Conservation (phyloP, 2,888 invertebrate genomes). For the Coelogynopora nodosa region DNA sequence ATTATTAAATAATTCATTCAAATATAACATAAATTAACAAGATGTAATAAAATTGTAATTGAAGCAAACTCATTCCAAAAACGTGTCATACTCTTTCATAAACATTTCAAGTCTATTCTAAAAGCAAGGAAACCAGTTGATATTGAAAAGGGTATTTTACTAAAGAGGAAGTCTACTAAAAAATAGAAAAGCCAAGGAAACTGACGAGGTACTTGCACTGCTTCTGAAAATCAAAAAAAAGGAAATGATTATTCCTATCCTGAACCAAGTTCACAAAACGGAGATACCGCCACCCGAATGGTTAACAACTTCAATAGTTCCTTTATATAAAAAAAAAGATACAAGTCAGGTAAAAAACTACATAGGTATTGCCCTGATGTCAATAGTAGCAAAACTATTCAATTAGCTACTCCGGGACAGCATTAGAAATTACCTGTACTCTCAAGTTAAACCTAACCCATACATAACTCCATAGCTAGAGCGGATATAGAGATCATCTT, state of each 20-base stretch:
- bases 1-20: too few relatives aligned
- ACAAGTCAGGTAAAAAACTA: not conserved
- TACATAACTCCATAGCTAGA: not conserved
- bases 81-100: too few relatives aligned
- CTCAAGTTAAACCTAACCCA: not conserved
- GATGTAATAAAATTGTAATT: too few relatives aligned
- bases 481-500: not conserved
- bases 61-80: too few relatives aligned
- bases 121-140: too few relatives aligned
- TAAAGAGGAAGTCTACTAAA: not conserved
- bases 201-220: not conserved
- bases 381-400: not conserved
- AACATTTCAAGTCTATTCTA: too few relatives aligned
- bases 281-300: not conserved
- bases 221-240: not conserved
- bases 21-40: too few relatives aligned
- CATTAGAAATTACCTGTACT: not conserved
- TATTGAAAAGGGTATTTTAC: too few relatives aligned
- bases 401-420: not conserved
- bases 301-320: not conserved
- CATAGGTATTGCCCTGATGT: not conserved
- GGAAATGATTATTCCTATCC: not conserved
- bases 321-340: not conserved
- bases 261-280: not conserved
- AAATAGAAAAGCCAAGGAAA: not conserved